Conservation (phyloP, 2,888 invertebrate genomes). For the Oegoconia quadripuncta region DNA sequence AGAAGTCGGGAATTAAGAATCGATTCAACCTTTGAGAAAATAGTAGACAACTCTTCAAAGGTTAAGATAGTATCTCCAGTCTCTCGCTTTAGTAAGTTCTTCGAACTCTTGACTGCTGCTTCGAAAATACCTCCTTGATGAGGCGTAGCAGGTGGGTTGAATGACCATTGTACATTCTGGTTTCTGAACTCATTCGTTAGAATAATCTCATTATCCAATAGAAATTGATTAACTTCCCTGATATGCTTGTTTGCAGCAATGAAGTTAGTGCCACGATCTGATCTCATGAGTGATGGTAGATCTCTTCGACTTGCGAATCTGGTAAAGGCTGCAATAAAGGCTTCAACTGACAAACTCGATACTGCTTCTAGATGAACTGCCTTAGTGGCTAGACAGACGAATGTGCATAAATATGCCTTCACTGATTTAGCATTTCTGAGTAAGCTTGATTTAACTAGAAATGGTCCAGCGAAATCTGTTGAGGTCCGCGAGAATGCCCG, state of each 20-base stretch:
- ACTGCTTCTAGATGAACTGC: constrained; percentile 21
- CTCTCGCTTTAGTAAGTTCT: constrained; percentile 14
- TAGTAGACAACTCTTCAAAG: constrained; percentile 19
- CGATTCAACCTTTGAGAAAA: constrained; percentile 16
- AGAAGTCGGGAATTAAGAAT: constrained; percentile 16
- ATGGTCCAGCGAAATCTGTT: constrained; percentile 13
- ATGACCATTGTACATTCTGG: constrained; percentile 11
- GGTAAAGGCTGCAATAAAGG: constrained; percentile 15
- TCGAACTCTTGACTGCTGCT: constrained; percentile 17
- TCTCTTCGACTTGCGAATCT: constrained; percentile 17
- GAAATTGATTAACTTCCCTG: background rate
- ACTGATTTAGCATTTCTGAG: constrained; percentile 17
- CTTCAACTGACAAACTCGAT: constrained; percentile 7
- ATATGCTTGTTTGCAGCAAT: constrained; percentile 13
- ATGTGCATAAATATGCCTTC: constrained; percentile 26
- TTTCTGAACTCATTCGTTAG: background rate
- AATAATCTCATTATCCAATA: background rate
- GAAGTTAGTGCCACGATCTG: constrained; percentile 21
- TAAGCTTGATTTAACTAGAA: constrained; percentile 11
- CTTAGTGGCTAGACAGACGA: constrained; percentile 26
- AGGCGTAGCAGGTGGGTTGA: constrained; percentile 8
- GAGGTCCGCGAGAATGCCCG: constrained; percentile 8
- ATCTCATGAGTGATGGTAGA: constrained; percentile 7
- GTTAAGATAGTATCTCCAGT: constrained; percentile 11
- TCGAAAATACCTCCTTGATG: constrained; percentile 21